phyloP scores from a whole-genome alignment of 1,140 invertebrate species.

The Nautilus pompilius region DNA sequence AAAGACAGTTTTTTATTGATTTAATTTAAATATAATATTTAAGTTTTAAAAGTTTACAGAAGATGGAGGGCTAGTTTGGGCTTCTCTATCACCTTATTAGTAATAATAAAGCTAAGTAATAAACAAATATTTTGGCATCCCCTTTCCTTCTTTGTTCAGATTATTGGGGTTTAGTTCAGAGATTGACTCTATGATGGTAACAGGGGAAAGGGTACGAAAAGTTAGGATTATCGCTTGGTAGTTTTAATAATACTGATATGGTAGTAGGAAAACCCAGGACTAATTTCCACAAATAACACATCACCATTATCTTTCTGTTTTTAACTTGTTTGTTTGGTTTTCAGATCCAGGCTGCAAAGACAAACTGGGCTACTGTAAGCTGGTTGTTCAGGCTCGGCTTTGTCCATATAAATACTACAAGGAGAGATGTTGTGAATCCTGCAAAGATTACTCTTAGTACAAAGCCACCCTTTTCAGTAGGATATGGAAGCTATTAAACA shows the following conservation, averaged over 20 bases:
- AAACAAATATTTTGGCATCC: too few relatives aligned
- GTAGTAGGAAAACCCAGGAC: not conserved
- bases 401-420: conserved; percentile 43
- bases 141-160: too few relatives aligned
- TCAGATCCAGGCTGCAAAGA: conserved; percentile 65
- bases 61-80: too few relatives aligned
- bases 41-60: too few relatives aligned
- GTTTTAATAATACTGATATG: not conserved
- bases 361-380: conserved; percentile 40
- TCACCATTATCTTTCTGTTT: not conserved
- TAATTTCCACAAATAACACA: not conserved
- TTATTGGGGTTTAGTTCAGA: too few relatives aligned
- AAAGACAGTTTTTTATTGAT: too few relatives aligned
- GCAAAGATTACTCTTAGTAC: too few relatives aligned
- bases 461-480: too few relatives aligned
- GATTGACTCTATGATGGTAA: not conserved
- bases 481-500: too few relatives aligned
- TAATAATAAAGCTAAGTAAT: too few relatives aligned
- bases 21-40: too few relatives aligned
- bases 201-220: not conserved
- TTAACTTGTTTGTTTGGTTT: conserved; percentile 19
- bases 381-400: conserved; percentile 43
- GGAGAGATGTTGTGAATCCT: conserved; percentile 41
- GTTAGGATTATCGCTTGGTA: not conserved
- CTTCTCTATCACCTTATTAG: too few relatives aligned